Percentiles rank a stretch among this genome's conserved stretches.
Evolutionary conservation across 2,888 invertebrate genomes (phyloP).

Genomic region (Nycteola revayana): DNA sequence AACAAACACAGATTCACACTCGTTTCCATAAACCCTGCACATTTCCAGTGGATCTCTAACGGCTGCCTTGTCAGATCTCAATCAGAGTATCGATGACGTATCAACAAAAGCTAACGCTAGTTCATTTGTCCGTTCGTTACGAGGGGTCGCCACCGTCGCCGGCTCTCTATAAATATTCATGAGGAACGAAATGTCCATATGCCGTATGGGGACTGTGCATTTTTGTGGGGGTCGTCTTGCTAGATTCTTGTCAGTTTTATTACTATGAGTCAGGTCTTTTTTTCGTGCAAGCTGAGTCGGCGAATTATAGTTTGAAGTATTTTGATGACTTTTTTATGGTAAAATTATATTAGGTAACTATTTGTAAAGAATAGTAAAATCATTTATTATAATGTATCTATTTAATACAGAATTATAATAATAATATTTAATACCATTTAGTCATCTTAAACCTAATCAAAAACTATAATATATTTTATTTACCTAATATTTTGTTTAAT

Average conservation of each 20-base stretch:
- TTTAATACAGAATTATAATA: too few species aligned
- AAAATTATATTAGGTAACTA: too few species aligned
- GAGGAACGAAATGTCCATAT: slow-evolving; percentile 35
- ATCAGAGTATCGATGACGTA: slow-evolving; percentile 29
- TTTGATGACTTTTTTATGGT: too few species aligned
- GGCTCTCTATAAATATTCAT: slow-evolving; percentile 29
- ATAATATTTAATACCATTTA: too few species aligned
- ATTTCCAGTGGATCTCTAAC: too few species aligned
- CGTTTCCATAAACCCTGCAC: too few species aligned
- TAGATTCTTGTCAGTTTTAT: not conserved
- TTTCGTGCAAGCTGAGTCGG: not conserved
- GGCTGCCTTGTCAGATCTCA: slow-evolving; percentile 19
- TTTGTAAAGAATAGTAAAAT: too few species aligned
- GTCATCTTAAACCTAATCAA: too few species aligned
- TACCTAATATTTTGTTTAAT: too few species aligned
- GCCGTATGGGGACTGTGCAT: slow-evolving; percentile 22
- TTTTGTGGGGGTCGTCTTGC: slow-evolving; percentile 10
- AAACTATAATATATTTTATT: too few species aligned
- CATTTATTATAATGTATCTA: too few species aligned
- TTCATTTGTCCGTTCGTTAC: slow-evolving; percentile 30
- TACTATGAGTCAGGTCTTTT: not conserved
- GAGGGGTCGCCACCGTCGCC: slow-evolving; percentile 22
- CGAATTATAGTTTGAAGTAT: not conserved
- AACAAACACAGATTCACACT: too few species aligned
- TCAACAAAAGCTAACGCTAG: slow-evolving; percentile 26